phyloP scores from a whole-genome alignment of 2,113 vertebrate species.

The Hemibates koningsi region DNA sequence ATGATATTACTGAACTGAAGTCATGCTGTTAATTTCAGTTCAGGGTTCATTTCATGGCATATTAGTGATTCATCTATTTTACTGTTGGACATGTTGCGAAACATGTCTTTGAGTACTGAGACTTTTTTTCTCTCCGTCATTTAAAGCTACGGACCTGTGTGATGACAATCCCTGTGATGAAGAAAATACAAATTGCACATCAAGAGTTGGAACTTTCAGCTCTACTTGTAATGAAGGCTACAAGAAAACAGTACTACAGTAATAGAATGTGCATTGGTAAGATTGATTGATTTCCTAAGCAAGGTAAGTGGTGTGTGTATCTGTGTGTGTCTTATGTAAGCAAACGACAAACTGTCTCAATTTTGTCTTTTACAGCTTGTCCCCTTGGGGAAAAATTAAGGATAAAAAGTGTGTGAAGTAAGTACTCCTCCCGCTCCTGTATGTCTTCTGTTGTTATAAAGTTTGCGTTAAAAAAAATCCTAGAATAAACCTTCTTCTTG shows the following conservation, averaged over 20 bases:
- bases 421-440: background rate
- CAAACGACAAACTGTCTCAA: accelerated
- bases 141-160: background rate
- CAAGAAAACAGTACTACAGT: accelerated
- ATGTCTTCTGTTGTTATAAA: background rate
- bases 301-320: background rate
- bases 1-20: background rate
- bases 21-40: background rate
- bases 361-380: slow-evolving; percentile 34
- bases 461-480: too few species aligned
- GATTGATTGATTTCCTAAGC: background rate
- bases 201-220: accelerated
- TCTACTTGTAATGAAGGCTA: accelerated
- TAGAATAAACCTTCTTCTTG: background rate
- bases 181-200: accelerated
- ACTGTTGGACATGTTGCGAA: background rate
- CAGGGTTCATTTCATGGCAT: background rate
- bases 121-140: background rate
- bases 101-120: background rate
- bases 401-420: background rate
- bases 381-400: background rate
- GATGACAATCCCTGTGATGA: accelerated
- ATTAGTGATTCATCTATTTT: accelerated
- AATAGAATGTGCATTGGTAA: accelerated
- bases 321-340: background rate